Conservation (phyloP, 37 sponge, comb jelly and placozoan species). For the Spongilla lacustris region DNA sequence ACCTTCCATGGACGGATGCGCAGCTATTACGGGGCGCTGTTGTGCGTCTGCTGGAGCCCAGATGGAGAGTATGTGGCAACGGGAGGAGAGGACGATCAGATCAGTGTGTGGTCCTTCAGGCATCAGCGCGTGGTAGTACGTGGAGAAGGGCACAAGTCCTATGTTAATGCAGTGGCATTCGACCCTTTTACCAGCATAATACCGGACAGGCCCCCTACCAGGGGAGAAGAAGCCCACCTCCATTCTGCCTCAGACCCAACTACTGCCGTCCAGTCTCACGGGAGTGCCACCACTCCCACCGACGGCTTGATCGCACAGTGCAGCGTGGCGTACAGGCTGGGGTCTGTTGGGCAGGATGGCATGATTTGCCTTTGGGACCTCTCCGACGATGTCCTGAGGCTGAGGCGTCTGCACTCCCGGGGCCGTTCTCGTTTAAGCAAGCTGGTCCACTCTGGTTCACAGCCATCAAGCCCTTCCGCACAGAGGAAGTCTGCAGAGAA, state of each 20-base stretch:
- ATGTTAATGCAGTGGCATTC: conserved; percentile 89
- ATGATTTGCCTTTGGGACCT: conserved; percentile 93
- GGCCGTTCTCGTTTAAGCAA: conserved; percentile 19
- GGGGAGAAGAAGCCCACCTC: neutral
- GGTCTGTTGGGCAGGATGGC: conserved; percentile 94
- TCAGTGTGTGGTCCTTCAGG: conserved; percentile 90
- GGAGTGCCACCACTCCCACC: neutral
- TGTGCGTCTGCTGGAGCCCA: conserved; percentile 98
- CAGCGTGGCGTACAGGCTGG: conserved; percentile 74
- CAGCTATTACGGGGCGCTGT: conserved; percentile 93
- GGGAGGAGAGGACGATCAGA: conserved; percentile 96
- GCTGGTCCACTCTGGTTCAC: neutral
- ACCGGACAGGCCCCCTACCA: conserved; percentile 1
- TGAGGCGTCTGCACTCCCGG: conserved; percentile 37
- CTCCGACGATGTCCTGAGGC: conserved; percentile 67
- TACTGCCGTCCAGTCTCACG: neutral
- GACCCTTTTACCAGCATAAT: conserved; percentile 73
- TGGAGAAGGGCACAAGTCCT: conserved; percentile 93
- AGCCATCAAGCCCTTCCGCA: neutral
- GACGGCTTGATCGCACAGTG: neutral
- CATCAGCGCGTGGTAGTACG: conserved; percentile 75
- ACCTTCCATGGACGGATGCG: conserved; percentile 85
- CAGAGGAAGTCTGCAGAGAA: neutral
- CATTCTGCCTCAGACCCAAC: neutral
- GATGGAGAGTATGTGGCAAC: conserved; percentile 91